A percentile compares a stretch with the other conserved stretches of the same genome.
Conservation (phyloP, 2,113 vertebrate species). For the Aix galericulata region DNA sequence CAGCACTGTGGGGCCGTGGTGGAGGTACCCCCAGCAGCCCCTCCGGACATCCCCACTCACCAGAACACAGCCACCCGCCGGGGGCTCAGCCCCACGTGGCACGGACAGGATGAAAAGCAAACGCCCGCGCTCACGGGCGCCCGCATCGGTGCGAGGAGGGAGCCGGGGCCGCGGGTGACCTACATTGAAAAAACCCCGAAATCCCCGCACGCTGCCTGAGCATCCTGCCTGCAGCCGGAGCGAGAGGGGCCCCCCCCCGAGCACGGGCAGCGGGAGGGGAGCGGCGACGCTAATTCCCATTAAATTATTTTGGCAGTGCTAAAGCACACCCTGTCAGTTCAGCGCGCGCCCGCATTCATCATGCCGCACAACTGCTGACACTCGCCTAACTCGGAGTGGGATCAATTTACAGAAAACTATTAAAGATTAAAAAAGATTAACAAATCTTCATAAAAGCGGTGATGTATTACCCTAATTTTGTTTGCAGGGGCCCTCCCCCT, state of each 20-base stretch:
- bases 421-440: slow-evolving; percentile 15
- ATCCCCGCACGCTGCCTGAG: background rate
- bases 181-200: background rate
- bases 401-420: background rate
- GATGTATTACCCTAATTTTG: background rate
- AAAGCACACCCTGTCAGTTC: background rate
- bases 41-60: no score
- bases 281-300: background rate
- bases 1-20: no score
- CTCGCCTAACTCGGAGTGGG: background rate
- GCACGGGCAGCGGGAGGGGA: background rate
- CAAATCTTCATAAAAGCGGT: background rate
- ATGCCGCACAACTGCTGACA: background rate
- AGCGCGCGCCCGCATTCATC: background rate
- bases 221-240: background rate
- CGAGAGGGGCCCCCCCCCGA: background rate
- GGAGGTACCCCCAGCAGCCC: no score
- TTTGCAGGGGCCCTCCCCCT: background rate
- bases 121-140: background rate
- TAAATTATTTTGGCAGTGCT: background rate
- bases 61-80: background rate
- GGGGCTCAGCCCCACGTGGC: background rate
- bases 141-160: no score
- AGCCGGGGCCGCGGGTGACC: background rate
- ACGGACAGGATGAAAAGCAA: no score